phyloP scores from a whole-genome alignment of 2,113 vertebrate species.

The Pitta sordida region DNA sequence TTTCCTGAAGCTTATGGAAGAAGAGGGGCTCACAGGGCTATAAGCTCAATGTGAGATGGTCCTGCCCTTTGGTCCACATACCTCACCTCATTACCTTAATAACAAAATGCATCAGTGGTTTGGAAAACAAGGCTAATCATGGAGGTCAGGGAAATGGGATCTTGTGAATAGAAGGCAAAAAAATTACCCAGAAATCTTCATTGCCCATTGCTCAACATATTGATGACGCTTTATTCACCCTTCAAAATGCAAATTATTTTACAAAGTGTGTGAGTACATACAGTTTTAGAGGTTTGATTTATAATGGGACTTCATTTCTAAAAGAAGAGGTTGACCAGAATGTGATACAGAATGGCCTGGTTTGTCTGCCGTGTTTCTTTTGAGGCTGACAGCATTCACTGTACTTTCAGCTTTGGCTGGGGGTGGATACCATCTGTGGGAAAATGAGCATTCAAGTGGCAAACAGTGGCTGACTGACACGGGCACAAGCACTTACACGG shows the following conservation, averaged over 20 bases:
- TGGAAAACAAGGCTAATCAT: neutral
- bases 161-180: neutral
- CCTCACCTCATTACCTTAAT: neutral
- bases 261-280: neutral
- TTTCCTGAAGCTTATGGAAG: neutral
- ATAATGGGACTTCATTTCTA: neutral
- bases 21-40: neutral
- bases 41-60: neutral
- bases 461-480: neutral
- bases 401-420: neutral
- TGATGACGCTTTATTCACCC: neutral
- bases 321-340: neutral
- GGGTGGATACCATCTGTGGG: conserved; percentile 48
- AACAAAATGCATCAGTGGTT: neutral
- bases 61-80: neutral
- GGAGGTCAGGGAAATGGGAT: neutral
- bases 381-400: neutral
- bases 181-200: neutral
- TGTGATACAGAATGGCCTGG: neutral
- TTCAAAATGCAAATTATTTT: neutral
- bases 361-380: neutral
- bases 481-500: neutral
- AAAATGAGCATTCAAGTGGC: conserved; percentile 29
- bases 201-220: neutral
- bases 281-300: neutral